These are phyloP conservation scores for Clarias pachynema DNA, from an alignment of 2,797 vertebrate genomes.

Conservation along the genomic window DNA sequence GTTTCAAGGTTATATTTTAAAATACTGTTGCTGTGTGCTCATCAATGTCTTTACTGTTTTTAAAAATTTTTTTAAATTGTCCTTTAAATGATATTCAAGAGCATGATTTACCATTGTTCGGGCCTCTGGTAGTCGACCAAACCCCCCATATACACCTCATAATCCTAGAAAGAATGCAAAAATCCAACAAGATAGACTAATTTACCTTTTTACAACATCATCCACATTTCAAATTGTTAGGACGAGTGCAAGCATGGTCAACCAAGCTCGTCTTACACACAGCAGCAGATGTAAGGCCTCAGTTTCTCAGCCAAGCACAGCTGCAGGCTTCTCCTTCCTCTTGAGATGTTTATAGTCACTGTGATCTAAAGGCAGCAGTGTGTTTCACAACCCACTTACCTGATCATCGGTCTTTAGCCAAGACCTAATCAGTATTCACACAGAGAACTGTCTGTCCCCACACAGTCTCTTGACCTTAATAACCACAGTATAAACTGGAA, in stretches of 20 bases:
- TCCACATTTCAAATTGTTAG: neutral
- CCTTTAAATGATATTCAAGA: neutral
- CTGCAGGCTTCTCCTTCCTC: constrained; percentile 36
- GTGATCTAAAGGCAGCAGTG: constrained; percentile 34
- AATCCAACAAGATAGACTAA: neutral
- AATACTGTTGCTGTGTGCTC: neutral
- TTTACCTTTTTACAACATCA: neutral
- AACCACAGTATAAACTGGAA: constrained; percentile 40
- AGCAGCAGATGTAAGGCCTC: constrained; percentile 41
- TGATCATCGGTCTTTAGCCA: constrained; percentile 13
- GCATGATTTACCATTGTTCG: constrained; percentile 3
- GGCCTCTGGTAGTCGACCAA: neutral
- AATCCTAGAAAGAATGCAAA: neutral
- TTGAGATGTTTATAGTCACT: constrained; percentile 40
- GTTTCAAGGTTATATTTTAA: neutral
- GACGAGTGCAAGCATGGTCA: neutral
- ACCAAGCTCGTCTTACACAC: constrained; percentile 4
- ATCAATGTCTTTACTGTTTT: constrained; percentile 1
- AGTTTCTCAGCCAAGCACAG: constrained; percentile 36
- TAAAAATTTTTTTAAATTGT: neutral
- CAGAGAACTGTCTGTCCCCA: constrained; percentile 21
- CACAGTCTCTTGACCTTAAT: constrained; percentile 42
- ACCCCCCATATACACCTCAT: neutral
- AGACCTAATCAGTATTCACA: constrained; percentile 28
- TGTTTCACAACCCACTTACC: constrained; percentile 32